A percentile compares a stretch with the other conserved stretches of the same genome.
Evolutionary conservation across 2,888 invertebrate genomes (phyloP).

Genomic region (Hipparchia semele): DNA sequence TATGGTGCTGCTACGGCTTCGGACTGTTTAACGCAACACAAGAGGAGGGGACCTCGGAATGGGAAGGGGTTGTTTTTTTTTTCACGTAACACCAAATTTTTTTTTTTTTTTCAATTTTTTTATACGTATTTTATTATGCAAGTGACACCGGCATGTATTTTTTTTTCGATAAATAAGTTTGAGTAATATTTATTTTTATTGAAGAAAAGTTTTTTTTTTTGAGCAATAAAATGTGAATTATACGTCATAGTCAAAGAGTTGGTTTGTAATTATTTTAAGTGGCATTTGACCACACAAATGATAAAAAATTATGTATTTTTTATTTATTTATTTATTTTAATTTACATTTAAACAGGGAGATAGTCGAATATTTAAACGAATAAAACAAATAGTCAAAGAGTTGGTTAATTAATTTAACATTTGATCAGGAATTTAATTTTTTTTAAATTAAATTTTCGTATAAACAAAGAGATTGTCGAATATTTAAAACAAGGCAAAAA

Average conservation of each 20-base stretch:
- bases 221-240: too few species aligned
- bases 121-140: not conserved
- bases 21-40: constrained; percentile 63
- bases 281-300: not conserved
- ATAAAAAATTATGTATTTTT: not conserved
- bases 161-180: not conserved
- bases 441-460: too few species aligned
- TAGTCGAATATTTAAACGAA: not conserved
- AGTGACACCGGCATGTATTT: not conserved
- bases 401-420: too few species aligned
- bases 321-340: not conserved
- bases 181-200: not conserved
- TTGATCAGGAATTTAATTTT: too few species aligned
- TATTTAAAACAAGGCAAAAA: too few species aligned
- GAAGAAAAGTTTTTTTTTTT: too few species aligned
- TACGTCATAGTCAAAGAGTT: not conserved
- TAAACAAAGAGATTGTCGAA: too few species aligned
- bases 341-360: not conserved
- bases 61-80: constrained; percentile 20
- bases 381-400: too few species aligned
- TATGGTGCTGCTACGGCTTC: constrained; percentile 60
- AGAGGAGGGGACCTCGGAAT: constrained; percentile 37
- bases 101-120: not conserved
- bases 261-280: not conserved
- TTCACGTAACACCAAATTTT: not conserved